Percentiles rank a stretch among this genome's conserved stretches.
phyloP scores from a whole-genome alignment of 2,113 vertebrate species.

The Xenopus borealis region DNA sequence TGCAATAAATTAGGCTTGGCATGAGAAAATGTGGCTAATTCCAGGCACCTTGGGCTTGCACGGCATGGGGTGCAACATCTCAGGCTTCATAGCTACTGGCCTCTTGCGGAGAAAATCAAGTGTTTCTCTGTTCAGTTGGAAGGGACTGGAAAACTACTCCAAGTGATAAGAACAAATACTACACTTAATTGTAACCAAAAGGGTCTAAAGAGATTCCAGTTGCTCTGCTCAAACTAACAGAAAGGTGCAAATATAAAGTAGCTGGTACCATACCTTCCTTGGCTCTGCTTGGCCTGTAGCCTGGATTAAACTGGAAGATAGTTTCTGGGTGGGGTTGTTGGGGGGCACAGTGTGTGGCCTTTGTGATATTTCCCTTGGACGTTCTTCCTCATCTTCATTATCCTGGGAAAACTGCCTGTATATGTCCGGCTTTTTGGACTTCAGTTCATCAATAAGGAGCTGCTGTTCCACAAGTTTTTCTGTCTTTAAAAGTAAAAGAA shows the following conservation, averaged over 20 bases:
- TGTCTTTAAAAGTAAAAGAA: conserved; percentile 61
- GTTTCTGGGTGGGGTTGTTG: conserved; percentile 42
- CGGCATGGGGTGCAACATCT: too few species aligned
- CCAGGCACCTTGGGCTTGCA: too few species aligned
- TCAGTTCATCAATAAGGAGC: conserved; percentile 73
- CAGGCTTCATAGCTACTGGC: too few species aligned
- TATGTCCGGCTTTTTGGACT: conserved; percentile 59
- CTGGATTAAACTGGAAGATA: conserved; percentile 41
- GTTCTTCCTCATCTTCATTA: conserved; percentile 49
- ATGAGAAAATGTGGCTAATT: too few species aligned
- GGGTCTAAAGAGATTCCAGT: too few species aligned
- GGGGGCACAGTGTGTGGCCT: conserved; percentile 74
- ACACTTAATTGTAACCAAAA: too few species aligned
- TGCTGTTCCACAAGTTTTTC: conserved; percentile 85
- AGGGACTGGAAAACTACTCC: too few species aligned
- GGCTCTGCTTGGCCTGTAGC: conserved; percentile 47
- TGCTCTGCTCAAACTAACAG: too few species aligned
- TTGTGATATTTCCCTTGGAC: conserved; percentile 46
- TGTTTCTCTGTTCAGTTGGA: too few species aligned
- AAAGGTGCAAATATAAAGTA: background rate
- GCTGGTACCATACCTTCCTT: conserved; percentile 67
- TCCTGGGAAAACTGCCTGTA: conserved; percentile 47
- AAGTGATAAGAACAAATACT: too few species aligned
- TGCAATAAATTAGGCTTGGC: too few species aligned
- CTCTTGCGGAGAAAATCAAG: too few species aligned